These are phyloP conservation scores for Steinernema hermaphroditum DNA, from an alignment of 2,888 invertebrate genomes.

Conservation along the genomic window DNA sequence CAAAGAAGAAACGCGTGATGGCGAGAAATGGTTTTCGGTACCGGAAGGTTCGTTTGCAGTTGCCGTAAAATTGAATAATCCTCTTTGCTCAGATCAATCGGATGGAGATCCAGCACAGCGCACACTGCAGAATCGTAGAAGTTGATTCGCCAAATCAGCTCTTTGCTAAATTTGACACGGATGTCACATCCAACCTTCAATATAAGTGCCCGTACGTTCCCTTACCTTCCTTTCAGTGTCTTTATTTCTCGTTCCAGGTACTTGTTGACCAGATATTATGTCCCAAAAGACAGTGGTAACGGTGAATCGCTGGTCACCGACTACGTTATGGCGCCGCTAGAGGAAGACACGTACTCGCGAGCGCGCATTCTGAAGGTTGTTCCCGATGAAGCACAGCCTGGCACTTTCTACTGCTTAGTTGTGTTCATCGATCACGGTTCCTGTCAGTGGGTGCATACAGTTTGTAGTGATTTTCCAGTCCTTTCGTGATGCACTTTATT, in stretches of 20 bases:
- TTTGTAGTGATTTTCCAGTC: neutral
- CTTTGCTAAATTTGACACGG: neutral
- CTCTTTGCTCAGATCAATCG: neutral
- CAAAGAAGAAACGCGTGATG: slow-evolving; percentile 5
- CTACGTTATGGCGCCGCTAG: slow-evolving; percentile 21
- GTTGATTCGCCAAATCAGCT: neutral
- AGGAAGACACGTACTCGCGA: slow-evolving; percentile 9
- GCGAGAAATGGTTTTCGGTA: neutral
- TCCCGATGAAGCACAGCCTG: neutral
- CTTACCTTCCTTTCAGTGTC: neutral
- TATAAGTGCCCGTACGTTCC: slow-evolving; percentile 15
- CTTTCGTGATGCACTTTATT: neutral
- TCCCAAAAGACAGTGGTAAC: neutral
- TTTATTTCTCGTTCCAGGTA: neutral
- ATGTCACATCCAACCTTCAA: neutral
- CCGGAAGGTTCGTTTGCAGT: neutral
- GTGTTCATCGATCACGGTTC: slow-evolving; percentile 2
- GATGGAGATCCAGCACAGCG: neutral
- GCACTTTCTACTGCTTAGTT: neutral
- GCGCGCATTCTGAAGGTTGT: neutral
- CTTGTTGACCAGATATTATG: neutral
- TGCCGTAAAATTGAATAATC: neutral
- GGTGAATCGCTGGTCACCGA: neutral
- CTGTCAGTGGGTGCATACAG: neutral
- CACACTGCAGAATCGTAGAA: neutral